These are phyloP conservation scores for Dicycla oo DNA, from an alignment of 2,888 invertebrate genomes.

Conservation along the genomic window DNA sequence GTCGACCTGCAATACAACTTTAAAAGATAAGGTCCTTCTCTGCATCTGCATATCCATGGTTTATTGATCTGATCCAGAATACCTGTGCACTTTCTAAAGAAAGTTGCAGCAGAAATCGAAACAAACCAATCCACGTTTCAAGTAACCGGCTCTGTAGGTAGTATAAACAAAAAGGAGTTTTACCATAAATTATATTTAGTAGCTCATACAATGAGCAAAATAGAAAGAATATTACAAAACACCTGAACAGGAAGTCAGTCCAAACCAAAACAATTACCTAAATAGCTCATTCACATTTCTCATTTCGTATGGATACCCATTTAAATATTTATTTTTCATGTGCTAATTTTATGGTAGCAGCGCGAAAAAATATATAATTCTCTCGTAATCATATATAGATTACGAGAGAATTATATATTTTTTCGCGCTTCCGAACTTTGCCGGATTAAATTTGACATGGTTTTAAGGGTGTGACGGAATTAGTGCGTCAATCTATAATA, in stretches of 20 bases:
- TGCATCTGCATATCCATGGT: neutral
- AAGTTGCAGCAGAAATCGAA: constrained; percentile 18
- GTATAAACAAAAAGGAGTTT: neutral
- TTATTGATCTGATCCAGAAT: neutral
- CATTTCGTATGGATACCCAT: neutral
- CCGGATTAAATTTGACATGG: too few species aligned
- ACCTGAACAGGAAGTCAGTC: neutral
- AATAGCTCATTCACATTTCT: neutral
- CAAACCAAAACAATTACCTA: neutral
- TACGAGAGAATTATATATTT: too few species aligned
- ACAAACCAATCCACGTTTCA: constrained; percentile 5
- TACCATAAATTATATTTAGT: neutral
- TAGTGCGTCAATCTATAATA: too few species aligned
- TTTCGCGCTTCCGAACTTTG: too few species aligned
- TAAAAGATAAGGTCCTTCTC: neutral
- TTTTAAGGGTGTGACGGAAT: too few species aligned
- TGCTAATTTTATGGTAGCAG: neutral
- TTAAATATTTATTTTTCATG: too few species aligned
- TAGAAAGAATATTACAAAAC: neutral
- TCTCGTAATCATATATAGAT: neutral
- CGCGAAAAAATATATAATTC: neutral
- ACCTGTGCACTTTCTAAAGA: constrained; percentile 13
- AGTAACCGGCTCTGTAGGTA: neutral
- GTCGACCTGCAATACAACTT: neutral
- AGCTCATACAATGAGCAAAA: neutral